Evolutionary conservation across 2,888 invertebrate species (phyloP), one percentile per base, ranked within the genome.

Genomic region (Blastobasis lacticolella): DNA sequence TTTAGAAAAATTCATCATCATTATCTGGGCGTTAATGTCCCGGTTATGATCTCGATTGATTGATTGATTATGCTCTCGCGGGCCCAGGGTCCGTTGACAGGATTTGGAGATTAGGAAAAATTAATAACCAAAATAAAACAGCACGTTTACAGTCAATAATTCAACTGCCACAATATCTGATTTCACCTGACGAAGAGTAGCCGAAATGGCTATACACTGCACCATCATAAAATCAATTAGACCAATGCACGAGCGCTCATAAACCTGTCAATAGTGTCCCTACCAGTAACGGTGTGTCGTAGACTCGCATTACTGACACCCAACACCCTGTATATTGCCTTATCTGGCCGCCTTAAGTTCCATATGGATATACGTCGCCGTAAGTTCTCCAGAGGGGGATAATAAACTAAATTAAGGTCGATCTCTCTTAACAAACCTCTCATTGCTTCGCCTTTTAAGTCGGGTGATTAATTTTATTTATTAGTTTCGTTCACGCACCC

Each of bases 261-360:
- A 52, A 51, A 54, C 41, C 63, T 60, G 63, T 69, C 67, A 59
- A 59, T 59, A 59, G 59, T 56, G 66, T 64, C 59, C 62, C 59
- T 23, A 23, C 65, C 62, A 69, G 67, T 58, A 54, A 60, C 58
- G 57, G 56, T 46, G 52, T 61, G 59, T 23, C 23, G 23, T 62
- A 60, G 59, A 60, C 59, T 77, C 69, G 53, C 57, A 60, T 79
- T 78, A 71, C 75, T 50, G 69, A 69, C 66, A 71, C 61, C 62
- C 54, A 67, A 76, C 63, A 70, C 69, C 60, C 62, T 57, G 62
- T 68, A 69, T 64, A 64, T 64, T 57, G 62, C 57, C 66, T 66
- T 69, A 75, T 71, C 71, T 62, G 64, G 53, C 9, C 36, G 54
- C 65, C 61, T 67, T 66, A 64, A 59, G 64, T 64, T 58, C 57